These are phyloP conservation scores for Leptinotarsa undecemlineata DNA, from an alignment of 1,140 invertebrate genomes.

Conservation along the genomic window DNA sequence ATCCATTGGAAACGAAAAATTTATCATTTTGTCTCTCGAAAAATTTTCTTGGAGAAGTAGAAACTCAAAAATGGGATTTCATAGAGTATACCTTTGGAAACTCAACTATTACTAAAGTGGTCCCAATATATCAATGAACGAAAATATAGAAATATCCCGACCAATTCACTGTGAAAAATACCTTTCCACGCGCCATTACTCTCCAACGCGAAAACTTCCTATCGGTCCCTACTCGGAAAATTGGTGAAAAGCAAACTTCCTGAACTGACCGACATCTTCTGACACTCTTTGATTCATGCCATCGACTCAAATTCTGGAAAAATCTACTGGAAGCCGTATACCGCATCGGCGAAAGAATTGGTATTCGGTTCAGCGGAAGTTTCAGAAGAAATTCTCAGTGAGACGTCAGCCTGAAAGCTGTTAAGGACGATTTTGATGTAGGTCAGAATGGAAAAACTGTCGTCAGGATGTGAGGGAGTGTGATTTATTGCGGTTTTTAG, in stretches of 20 bases:
- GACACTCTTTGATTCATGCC: slow-evolving; percentile 15
- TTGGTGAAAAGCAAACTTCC: slow-evolving; percentile 10
- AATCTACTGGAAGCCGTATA: slow-evolving; percentile 10
- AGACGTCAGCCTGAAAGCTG: slow-evolving; percentile 1
- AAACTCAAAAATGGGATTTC: too few relatives aligned
- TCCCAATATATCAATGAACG: slow-evolving; percentile 3
- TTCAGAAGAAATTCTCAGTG: slow-evolving; percentile 12
- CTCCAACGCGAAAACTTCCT: slow-evolving; percentile 14
- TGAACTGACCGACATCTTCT: slow-evolving; percentile 14
- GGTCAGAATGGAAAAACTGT: slow-evolving; percentile 2
- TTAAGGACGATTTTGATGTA: slow-evolving; percentile 4
- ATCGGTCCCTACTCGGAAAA: slow-evolving; percentile 8
- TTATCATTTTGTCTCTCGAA: too few relatives aligned
- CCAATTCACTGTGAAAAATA: slow-evolving; percentile 18
- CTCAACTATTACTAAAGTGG: not conserved
- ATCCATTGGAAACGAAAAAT: too few relatives aligned
- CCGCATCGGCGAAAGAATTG: slow-evolving; percentile 11
- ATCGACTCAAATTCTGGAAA: slow-evolving; percentile 14
- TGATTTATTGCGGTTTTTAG: not conserved
- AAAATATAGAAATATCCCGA: slow-evolving; percentile 12
- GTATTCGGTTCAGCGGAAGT: not conserved
- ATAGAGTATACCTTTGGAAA: too few relatives aligned
- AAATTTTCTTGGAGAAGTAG: too few relatives aligned
- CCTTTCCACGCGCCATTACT: slow-evolving; percentile 11
- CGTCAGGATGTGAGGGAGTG: not conserved